Conservation (phyloP, 2,888 invertebrate species). For the Tanaodytes sp. region DNA sequence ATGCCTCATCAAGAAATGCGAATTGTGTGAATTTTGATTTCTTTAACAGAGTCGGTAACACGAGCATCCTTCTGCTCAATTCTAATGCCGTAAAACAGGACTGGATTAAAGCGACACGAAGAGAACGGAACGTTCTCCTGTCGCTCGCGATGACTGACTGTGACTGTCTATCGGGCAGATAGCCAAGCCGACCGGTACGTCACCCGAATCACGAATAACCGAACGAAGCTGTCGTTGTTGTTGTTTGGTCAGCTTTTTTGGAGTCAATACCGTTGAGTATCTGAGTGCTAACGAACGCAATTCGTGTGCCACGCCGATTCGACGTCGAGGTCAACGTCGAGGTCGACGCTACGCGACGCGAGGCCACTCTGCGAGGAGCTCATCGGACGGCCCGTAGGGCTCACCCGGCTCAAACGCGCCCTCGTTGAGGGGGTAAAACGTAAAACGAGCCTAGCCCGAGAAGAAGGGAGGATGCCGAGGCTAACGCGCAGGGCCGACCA, state of each 20-base stretch:
- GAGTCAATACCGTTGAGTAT: too few relatives aligned
- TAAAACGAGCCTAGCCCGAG: constrained; percentile 55
- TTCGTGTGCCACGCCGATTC: too few relatives aligned
- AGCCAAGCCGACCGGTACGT: constrained; percentile 60
- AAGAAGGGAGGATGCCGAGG: constrained; percentile 67
- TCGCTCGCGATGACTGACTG: constrained; percentile 70
- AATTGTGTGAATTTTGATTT: too few relatives aligned
- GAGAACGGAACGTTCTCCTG: constrained; percentile 60
- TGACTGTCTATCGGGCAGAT: constrained; percentile 59
- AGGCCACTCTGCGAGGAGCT: constrained; percentile 73
- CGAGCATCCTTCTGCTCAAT: too few relatives aligned
- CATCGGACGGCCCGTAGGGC: constrained; percentile 51
- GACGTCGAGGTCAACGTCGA: too few relatives aligned
- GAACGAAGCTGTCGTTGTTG: constrained; percentile 55
- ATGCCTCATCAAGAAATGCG: too few relatives aligned
- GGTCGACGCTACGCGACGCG: constrained; percentile 75
- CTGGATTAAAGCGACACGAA: constrained; percentile 13
- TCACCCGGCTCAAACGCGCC: constrained; percentile 54
- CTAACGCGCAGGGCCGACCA: constrained; percentile 69
- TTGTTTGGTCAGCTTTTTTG: too few relatives aligned
- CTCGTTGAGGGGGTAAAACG: constrained; percentile 62
- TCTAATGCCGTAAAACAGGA: too few relatives aligned
- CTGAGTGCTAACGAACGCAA: constrained; percentile 75
- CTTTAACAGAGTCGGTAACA: too few relatives aligned
- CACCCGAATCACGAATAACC: constrained; percentile 60